Evolutionary conservation across 2,888 invertebrate species (phyloP).

Genomic region (Parascotia fuliginaria): DNA sequence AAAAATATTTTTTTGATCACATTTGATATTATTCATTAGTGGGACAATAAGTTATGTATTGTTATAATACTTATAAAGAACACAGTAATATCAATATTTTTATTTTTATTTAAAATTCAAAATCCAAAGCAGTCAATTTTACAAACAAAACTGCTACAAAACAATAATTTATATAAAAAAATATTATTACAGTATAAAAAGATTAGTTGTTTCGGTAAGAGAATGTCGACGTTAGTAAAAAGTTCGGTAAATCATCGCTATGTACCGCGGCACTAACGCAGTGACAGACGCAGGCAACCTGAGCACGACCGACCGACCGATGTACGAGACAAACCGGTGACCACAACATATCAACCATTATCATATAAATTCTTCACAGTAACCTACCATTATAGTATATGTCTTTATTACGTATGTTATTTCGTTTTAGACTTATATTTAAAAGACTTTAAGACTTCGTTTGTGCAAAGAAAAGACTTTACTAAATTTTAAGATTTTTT

Average conservation of each 20-base stretch:
- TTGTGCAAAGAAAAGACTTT: conserved; percentile 77
- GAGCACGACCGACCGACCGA: conserved; percentile 41
- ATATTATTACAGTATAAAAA: too few species aligned
- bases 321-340: conserved; percentile 33
- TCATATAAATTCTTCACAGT: conserved; percentile 81
- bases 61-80: too few species aligned
- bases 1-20: too few species aligned
- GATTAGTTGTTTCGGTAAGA: neutral
- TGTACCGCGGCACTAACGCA: conserved; percentile 31
- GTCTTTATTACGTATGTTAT: conserved; percentile 86
- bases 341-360: conserved; percentile 49
- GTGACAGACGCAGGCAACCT: conserved; percentile 28
- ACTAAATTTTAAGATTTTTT: conserved; percentile 63
- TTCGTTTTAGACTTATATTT: conserved; percentile 72
- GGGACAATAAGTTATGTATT: too few species aligned
- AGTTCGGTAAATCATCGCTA: neutral
- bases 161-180: too few species aligned
- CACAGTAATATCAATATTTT: too few species aligned
- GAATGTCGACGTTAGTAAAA: neutral
- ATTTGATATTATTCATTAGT: too few species aligned
- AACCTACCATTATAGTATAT: conserved; percentile 84
- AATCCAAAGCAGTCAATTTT: too few species aligned
- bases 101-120: too few species aligned
- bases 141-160: too few species aligned
- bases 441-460: conserved; percentile 56